Evolutionary conservation across 2,797 vertebrate genomes (phyloP).

Genomic region (Eulemur coronatus): DNA sequence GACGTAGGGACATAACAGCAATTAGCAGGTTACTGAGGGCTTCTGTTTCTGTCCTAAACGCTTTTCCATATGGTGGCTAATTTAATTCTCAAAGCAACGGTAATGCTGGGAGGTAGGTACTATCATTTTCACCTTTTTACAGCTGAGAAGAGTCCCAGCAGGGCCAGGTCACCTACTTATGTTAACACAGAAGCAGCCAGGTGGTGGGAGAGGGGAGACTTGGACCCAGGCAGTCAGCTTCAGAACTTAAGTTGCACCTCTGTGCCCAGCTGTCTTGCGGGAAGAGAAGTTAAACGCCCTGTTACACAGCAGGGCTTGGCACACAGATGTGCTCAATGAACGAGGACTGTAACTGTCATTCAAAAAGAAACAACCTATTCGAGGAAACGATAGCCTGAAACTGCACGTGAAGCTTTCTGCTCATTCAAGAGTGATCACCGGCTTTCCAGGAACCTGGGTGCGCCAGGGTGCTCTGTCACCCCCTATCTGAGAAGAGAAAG

Average conservation of each 20-base stretch:
- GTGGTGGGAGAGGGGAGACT: neutral
- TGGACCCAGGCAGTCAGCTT: neutral
- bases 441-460: neutral
- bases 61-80: neutral
- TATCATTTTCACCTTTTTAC: neutral
- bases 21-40: neutral
- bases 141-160: neutral
- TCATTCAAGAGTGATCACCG: neutral
- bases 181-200: neutral
- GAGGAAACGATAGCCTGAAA: neutral
- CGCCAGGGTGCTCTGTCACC: neutral
- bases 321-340: neutral
- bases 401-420: neutral
- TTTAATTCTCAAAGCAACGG: neutral
- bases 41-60: neutral
- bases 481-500: neutral
- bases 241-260: neutral
- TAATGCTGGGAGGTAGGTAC: neutral
- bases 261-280: neutral
- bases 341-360: neutral
- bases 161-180: neutral
- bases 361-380: neutral
- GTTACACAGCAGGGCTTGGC: neutral
- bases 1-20: neutral
- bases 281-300: neutral